phyloP scores from a whole-genome alignment of 2,888 invertebrate genomes.

The Torymus texanus region DNA sequence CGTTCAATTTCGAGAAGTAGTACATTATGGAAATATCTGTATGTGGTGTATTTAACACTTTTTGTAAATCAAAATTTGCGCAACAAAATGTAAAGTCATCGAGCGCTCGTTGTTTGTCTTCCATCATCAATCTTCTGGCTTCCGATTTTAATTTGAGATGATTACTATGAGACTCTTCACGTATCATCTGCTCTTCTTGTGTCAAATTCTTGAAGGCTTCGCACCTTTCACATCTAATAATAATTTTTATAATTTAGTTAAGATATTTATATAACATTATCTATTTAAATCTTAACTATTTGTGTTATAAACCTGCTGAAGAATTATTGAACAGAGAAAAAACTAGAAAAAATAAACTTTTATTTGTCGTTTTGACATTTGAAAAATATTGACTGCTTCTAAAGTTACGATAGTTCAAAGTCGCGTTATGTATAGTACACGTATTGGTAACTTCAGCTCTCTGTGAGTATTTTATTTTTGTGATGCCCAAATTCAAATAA shows the following conservation, averaged over 20 bases:
- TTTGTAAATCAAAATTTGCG: slow-evolving; percentile 52
- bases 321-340: no score
- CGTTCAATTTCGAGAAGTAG: slow-evolving; percentile 49
- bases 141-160: slow-evolving; percentile 20
- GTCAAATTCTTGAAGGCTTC: slow-evolving; percentile 29
- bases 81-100: slow-evolving; percentile 38
- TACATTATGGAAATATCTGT: slow-evolving; percentile 44
- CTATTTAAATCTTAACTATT: no score
- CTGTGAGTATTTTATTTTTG: no score
- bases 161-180: background rate
- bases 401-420: no score
- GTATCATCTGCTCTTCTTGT: slow-evolving; percentile 24
- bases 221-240: slow-evolving; percentile 51
- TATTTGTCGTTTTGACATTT: no score
- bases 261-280: no score
- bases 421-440: no score
- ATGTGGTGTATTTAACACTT: slow-evolving; percentile 43
- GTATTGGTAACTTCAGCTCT: no score
- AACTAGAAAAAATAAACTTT: no score
- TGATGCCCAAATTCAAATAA: no score
- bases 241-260: background rate
- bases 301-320: no score
- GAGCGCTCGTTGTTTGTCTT: slow-evolving; percentile 30
- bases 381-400: no score
- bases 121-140: slow-evolving; percentile 32